Base-by-base conservation (phyloP, 2,113 vertebrate genomes). In the Australoheros scitulus region DNA sequence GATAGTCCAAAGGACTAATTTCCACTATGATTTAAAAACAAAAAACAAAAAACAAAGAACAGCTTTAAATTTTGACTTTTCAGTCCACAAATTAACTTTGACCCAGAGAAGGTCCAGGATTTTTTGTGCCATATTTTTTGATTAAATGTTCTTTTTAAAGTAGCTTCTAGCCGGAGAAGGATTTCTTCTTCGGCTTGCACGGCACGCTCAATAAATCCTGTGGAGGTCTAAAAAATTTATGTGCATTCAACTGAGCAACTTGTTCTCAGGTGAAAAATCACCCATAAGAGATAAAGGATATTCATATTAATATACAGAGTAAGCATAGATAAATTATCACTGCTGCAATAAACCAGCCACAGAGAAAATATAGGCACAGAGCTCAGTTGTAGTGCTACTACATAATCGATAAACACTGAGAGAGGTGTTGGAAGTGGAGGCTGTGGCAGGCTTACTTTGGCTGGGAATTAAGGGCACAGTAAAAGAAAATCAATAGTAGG, bases 381-480 rank as follows among this genome's bases (percentile, higher is more conserved):
- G 76, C 78, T 74, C 43, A 50, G 61, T 22, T 59, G 72, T 29
- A 70, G 81, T 77, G 79, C 52, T 79, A 83, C 83, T 83, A 88
- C 36, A 70, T 63, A 83, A 86, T 87, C 89, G 38, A 93, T 93
- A 83, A 90, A 92, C 85, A 78, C 24, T 81, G 82, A 88, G 82
- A 90, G 85, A 87, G 68, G 88, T 80, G 89, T 68, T 82, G 87
- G 87, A 83, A 77, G 76, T 78, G 70, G 70, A 87, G 85, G 79
- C 81, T 64, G 81, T 59, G 83, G 72, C 84, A 76, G 89, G 77
- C 77, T 17, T 20, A 79, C 68, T 88, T 83, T 83, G 83, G 81
- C 88, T 88, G 84, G 68, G 90, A 91, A 93, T 91, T 92, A 91
- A 92, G 88, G 77, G 82, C 82, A 83, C 72, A 65, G 77, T 89